Base-by-base conservation (phyloP, 2,113 vertebrate genomes). In the Chascanopsetta lugubris region DNA sequence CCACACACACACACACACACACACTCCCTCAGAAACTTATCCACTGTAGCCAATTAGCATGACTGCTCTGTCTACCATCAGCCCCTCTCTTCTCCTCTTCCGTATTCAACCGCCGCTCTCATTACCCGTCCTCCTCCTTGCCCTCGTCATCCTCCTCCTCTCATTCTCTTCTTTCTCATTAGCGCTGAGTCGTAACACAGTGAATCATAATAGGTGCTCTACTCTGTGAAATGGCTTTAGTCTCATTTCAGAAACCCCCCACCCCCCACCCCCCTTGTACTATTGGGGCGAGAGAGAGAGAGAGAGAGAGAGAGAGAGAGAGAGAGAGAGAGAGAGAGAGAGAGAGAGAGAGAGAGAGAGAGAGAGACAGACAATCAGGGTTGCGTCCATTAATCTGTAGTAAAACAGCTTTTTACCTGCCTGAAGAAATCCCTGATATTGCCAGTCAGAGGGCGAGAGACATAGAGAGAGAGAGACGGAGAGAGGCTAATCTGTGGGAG, bases 31-130 rank as follows among this genome's bases (percentile, higher is more conserved):
- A 82, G 76, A 89, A 88, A 90, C 82, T 86, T 86, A 90, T 75
- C 86, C 77, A 84, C 82, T 86, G 82, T 75, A 84, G 84, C 87
- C 87, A 92, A 90, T 92, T 91, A 91, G 86, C 80, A 80, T 76
- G 85, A 87, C 80, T 87, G 86, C 70, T 74, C 74, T 75, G 82
- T 79, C 72, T 82, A 83, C 56, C 82, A 84, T 90, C 81, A 72
- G 61, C 72, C 63, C 71, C 77, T 59, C 38, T 64, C 56, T 50
- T 66, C 71, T 74, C 56, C 38, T 64, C 56, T 50, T 66, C 79
- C 77, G 12, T 71, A 74, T 84, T 59, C 75, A 82, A 49, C 61
- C 71, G 65, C 62, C 29, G 32, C 71, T 88, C 80, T 89, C 89
- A 87, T 90, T 89, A 89, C 72, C 73, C 75, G 61, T 64, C 61